phyloP scores from a whole-genome alignment of 2,113 vertebrate genomes.

The Channa argus region DNA sequence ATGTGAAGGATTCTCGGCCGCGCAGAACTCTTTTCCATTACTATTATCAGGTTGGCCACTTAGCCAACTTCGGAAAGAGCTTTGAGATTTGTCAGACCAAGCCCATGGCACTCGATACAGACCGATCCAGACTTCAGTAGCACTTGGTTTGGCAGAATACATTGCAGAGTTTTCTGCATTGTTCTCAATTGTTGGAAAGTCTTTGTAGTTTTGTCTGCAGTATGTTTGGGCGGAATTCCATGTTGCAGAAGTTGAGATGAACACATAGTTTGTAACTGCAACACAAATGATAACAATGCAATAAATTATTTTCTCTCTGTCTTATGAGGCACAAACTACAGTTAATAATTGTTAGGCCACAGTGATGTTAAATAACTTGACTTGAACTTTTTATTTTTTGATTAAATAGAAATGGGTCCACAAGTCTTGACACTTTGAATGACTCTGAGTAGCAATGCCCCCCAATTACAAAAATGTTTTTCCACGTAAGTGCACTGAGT shows the following conservation, averaged over 20 bases:
- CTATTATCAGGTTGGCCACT: rapidly evolving
- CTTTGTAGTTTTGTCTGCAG: conserved; percentile 15
- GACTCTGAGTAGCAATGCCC: no score
- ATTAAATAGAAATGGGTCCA: no score
- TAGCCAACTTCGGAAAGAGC: background rate
- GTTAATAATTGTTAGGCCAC: no score
- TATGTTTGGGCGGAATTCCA: background rate
- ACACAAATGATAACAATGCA: background rate
- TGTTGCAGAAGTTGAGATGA: rapidly evolving
- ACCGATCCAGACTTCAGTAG: background rate
- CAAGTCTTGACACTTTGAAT: no score
- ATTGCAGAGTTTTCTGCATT: background rate
- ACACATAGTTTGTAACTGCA: conserved; percentile 12
- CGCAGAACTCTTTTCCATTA: background rate
- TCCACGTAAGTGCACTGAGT: no score
- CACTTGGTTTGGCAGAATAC: rapidly evolving
- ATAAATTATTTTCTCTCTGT: no score
- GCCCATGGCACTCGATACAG: conserved; percentile 25
- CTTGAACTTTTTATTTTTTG: no score
- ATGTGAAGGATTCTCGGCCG: rapidly evolving
- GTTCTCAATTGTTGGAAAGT: conserved; percentile 33
- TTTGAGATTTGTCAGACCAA: conserved; percentile 32
- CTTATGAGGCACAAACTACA: no score
- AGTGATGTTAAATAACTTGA: no score
- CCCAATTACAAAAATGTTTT: no score